phyloP scores from a whole-genome alignment of 2,113 vertebrate genomes.

The Forbesichthys papilliferus region DNA sequence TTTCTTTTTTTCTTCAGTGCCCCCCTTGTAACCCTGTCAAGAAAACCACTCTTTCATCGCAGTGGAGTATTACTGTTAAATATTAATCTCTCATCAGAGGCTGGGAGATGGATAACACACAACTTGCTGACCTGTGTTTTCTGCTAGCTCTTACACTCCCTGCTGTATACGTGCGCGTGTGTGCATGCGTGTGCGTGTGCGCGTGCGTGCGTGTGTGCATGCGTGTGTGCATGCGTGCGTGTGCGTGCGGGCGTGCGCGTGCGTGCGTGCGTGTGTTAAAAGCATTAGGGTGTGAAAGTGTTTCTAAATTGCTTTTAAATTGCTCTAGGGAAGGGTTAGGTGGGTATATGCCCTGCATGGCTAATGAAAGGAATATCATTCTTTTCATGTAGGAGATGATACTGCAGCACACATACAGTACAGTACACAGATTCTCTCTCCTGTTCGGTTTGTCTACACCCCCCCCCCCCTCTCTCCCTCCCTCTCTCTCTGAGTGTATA shows the following conservation, averaged over 20 bases:
- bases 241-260: conserved; percentile 17
- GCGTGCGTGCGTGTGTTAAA: conserved; percentile 39
- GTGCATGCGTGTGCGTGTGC: conserved; percentile 8
- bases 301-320: conserved; percentile 69
- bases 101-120: conserved; percentile 37
- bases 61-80: conserved; percentile 42
- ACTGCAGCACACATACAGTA: conserved; percentile 18
- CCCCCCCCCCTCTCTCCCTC: conserved; percentile 30
- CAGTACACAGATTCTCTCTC: conserved; percentile 2
- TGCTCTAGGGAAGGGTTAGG: conserved; percentile 54
- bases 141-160: conserved; percentile 16
- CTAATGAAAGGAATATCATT: conserved; percentile 42
- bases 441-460: background rate
- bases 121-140: conserved; percentile 65
- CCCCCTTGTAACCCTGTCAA: no score
- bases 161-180: conserved; percentile 10
- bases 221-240: conserved; percentile 15
- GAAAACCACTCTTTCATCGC: background rate
- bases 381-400: conserved; percentile 27
- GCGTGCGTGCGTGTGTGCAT: conserved; percentile 11
- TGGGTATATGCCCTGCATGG: conserved; percentile 51
- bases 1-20: background rate
- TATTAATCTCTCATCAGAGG: conserved; percentile 54
- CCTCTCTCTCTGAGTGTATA: conserved; percentile 40
- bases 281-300: conserved; percentile 66